These are phyloP conservation scores for Canis aureus DNA, from an alignment of 2,113 vertebrate species.

Conservation along the genomic window DNA sequence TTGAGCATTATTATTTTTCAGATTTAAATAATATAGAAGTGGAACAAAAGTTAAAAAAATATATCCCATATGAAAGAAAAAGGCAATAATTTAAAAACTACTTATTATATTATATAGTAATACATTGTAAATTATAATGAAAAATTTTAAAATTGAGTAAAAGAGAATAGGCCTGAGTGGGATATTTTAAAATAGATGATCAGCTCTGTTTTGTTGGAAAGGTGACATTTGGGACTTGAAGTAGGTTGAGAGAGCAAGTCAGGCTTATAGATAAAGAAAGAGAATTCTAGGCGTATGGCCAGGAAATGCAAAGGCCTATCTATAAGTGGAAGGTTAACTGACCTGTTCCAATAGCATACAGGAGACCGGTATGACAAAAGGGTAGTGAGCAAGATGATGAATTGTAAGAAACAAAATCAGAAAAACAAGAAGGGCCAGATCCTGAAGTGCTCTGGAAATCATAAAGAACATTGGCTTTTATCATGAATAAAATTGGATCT, in stretches of 20 bases:
- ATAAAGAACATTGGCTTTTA: not conserved
- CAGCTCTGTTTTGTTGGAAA: not conserved
- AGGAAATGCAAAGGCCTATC: not conserved
- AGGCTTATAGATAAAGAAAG: not conserved
- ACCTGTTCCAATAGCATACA: not conserved
- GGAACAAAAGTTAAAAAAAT: not conserved
- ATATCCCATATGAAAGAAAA: not conserved
- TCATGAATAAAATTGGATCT: not conserved
- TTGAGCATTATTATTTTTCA: not conserved
- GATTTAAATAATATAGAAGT: not conserved
- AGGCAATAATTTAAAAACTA: not conserved
- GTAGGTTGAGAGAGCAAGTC: not conserved
- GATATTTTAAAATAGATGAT: not conserved
- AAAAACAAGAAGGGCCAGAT: not conserved
- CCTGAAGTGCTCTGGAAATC: fast-evolving
- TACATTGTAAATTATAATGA: not conserved
- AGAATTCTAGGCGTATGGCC: not conserved
- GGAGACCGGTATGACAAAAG: no score
- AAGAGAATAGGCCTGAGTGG: no score
- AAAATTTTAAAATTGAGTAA: not conserved
- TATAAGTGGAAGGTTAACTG: not conserved
- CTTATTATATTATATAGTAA: not conserved
- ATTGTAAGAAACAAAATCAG: not conserved
- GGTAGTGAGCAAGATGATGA: not conserved
- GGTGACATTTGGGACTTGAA: not conserved